Percentiles rank a stretch among this genome's conserved stretches.
phyloP scores from a whole-genome alignment of 2,888 invertebrate species.

The Yponomeuta malinellus region DNA sequence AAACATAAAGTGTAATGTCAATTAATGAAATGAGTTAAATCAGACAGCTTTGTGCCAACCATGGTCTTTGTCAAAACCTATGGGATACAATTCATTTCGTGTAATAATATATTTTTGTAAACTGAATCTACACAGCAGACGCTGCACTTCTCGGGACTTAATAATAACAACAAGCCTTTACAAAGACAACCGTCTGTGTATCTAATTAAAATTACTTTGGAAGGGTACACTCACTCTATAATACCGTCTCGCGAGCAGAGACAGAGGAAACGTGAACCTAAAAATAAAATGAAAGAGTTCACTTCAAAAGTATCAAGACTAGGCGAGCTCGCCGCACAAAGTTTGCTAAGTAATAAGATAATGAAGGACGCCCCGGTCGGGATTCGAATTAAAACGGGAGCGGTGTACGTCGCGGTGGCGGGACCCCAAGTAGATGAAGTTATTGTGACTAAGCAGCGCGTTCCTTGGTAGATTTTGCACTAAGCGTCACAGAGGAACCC shows the following conservation, averaged over 20 bases:
- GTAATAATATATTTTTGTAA: too few species aligned
- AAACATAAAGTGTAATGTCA: too few species aligned
- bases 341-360: conserved; percentile 75
- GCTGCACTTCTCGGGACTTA: not conserved
- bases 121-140: not conserved
- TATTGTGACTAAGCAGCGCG: not conserved
- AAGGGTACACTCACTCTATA: not conserved
- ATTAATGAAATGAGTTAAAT: too few species aligned
- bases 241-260: not conserved
- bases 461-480: too few species aligned
- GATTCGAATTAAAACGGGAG: conserved; percentile 69
- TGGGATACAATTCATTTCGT: too few species aligned
- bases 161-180: too few species aligned
- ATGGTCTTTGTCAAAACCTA: too few species aligned
- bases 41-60: too few species aligned
- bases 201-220: not conserved
- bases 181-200: not conserved
- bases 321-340: conserved; percentile 40
- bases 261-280: not conserved
- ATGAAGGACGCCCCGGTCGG: conserved; percentile 72
- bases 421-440: conserved; percentile 19
- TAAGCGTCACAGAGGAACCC: too few species aligned
- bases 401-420: conserved; percentile 32
- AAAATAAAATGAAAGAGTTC: not conserved
- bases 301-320: conserved; percentile 42